Base-by-base conservation (phyloP, 2,797 vertebrate genomes). In the Enteromius fasciolatus region DNA sequence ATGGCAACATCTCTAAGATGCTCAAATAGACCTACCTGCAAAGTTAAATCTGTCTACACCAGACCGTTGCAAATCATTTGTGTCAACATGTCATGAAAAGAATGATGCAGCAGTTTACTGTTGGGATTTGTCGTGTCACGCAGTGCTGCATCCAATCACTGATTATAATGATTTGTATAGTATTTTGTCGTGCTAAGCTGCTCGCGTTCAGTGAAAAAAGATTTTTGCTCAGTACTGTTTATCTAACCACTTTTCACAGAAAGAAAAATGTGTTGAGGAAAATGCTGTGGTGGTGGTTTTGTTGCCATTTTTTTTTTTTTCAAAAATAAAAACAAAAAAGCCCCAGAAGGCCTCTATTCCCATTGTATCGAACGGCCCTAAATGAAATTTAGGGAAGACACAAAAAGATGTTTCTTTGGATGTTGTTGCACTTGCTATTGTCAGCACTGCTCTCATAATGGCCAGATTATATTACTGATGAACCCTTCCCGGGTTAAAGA, bases 391-490 rank as follows among this genome's bases (percentile, higher is more conserved):
- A 41, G 31, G 33, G 20, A 69, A 31, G 14, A n/a, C 17, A 33
- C 39, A n/a, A n/a, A 64, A 64, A 64, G 0, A 28, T 39, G 54
- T 41, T 70, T 70, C 18, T 80, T 59, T 44, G 18, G 54, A 70
- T 72, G 52, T 48, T 31, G 50, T 52, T 33, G 18, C 52, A 20
- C 41, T 54, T 70, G 50, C 52, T 46, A 5, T 61, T 80, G 78
- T 72, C 54, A 48, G 33, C 15, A 28, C 67, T 72, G 80, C 61
- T 54, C 33, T 67, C 61, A 31, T 74, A 50, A 74, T 52, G 39
- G 33, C 28, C 41, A 81, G 31, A 75, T 81, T 54, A 90, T 78
- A 90, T 91, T 85, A 87, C 87, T 89, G 86, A 74, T 66, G 17
- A 67, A 64, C 61, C 18, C 36, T 75, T 75, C 59, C 31, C 25